Base-by-base conservation (phyloP, 2,888 invertebrate species). In the Autographa pulchrina region DNA sequence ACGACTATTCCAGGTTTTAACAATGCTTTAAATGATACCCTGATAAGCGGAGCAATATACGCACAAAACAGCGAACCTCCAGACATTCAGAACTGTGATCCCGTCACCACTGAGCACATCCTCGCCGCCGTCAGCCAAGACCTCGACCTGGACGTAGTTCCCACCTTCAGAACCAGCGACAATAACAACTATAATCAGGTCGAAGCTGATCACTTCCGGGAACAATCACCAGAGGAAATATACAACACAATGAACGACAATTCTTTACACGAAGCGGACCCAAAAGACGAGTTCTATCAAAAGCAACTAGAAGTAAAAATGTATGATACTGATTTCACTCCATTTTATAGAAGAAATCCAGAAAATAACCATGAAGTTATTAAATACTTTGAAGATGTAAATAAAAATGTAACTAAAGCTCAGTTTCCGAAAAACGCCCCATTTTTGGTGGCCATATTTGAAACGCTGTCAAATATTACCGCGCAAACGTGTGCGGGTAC, bases 401-500 rank as follows among this genome's bases (percentile, higher is more conserved):
- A 60, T 38, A 72, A n/a, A n/a, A 48, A 70, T 68, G 32, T 43
- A 13, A 75, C 68, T 5, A 56, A 59, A 62, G n/a, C 59, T 0
- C 18, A 48, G 20, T 81, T 80, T 56, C 78, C 83, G 7, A 71
- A 82, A 48, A 83, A 71, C 38, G 81, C 85, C 72, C 83, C 87
- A 67, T 87, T 81, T 80, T 75, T 86, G 80, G 90, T 89, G 7
- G 90, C 91, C 78, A 90, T 91, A n/a, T 91, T 91, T 84, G 91
- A 91, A 74, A 87, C 89, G 5, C 75, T 89, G 70, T 81, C 83
- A 52, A 90, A 91, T 69, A 76, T 90, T 13, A 91, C 91, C 38
- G 91, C 91, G 54, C 89, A 90, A 68, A 91, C 91, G 18, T 91
- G 91, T 56, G 89, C 86, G 1, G 91, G 91, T 0, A 88, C 88